These are phyloP conservation scores for Cataglyphis livida DNA, from an alignment of 2,888 invertebrate species.

Conservation along the genomic window DNA sequence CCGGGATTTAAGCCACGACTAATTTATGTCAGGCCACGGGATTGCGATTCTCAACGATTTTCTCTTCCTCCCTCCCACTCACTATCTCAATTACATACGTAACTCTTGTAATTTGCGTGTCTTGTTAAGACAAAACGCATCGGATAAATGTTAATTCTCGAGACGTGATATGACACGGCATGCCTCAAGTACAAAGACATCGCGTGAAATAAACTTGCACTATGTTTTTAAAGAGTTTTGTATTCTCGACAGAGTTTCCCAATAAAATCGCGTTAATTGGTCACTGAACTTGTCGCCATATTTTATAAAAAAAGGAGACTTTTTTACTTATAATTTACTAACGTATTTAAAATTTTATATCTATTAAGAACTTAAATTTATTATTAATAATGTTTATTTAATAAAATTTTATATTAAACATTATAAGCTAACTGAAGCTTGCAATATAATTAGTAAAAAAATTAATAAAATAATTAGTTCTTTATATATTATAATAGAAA, in stretches of 20 bases:
- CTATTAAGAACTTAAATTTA: background rate
- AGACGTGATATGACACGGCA: background rate
- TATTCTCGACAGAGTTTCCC: background rate
- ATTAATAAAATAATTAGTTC: background rate
- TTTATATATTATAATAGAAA: background rate
- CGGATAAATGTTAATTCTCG: conserved; percentile 39
- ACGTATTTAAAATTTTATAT: background rate
- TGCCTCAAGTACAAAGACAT: conserved; percentile 6
- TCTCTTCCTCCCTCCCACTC: conserved; percentile 44
- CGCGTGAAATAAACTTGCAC: conserved; percentile 37
- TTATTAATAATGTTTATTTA: conserved; percentile 4
- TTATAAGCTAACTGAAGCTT: conserved; percentile 12
- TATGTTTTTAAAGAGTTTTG: conserved; percentile 8
- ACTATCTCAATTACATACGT: conserved; percentile 10
- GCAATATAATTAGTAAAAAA: background rate
- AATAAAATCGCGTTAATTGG: conserved; percentile 12
- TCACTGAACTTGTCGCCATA: conserved; percentile 4
- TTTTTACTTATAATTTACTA: conserved; percentile 3
- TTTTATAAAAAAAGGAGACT: conserved; percentile 6
- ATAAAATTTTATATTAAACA: background rate
- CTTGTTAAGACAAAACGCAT: conserved; percentile 38
- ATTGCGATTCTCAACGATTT: conserved; percentile 76
- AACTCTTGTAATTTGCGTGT: conserved; percentile 36
- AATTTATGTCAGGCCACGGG: conserved; percentile 83
- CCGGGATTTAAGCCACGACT: conserved; percentile 83